phyloP scores from a whole-genome alignment of 2,888 invertebrate genomes.

The Acleris sparsana region DNA sequence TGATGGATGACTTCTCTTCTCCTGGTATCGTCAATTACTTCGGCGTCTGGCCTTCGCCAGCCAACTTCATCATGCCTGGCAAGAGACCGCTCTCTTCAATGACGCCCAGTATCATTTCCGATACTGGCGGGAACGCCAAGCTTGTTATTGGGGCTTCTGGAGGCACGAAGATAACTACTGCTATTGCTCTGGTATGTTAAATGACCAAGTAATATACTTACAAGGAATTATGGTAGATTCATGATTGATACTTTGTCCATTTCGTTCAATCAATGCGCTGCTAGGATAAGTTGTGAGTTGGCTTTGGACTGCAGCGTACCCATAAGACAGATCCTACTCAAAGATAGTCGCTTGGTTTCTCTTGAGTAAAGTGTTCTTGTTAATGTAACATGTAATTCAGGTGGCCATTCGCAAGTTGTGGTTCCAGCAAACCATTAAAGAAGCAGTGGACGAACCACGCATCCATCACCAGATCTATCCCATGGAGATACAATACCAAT shows the following conservation, averaged over 20 bases:
- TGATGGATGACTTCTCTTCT: conserved; percentile 97
- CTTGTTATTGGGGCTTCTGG: conserved; percentile 92
- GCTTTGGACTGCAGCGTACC: no score
- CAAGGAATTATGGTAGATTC: no score
- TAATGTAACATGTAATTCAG: conserved; percentile 67
- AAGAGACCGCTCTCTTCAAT: conserved; percentile 95
- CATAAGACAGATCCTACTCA: no score
- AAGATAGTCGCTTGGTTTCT: neutral
- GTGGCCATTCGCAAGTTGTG: conserved; percentile 88
- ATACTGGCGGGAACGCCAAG: conserved; percentile 85
- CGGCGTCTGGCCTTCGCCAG: conserved; percentile 89
- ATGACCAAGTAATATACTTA: neutral
- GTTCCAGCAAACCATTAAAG: conserved; percentile 89
- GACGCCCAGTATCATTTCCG: conserved; percentile 91
- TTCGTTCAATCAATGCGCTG: no score
- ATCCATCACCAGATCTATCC: conserved; percentile 94
- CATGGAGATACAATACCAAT: conserved; percentile 87
- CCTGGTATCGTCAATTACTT: conserved; percentile 88
- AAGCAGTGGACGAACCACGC: conserved; percentile 90
- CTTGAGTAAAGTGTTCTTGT: neutral
- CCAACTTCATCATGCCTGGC: conserved; percentile 90
- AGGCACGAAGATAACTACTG: conserved; percentile 91
- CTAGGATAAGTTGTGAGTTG: no score
- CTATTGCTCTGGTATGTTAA: conserved; percentile 85
- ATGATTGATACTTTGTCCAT: no score